Conservation (phyloP, 2,888 invertebrate species). For the Andrena bicolor region DNA sequence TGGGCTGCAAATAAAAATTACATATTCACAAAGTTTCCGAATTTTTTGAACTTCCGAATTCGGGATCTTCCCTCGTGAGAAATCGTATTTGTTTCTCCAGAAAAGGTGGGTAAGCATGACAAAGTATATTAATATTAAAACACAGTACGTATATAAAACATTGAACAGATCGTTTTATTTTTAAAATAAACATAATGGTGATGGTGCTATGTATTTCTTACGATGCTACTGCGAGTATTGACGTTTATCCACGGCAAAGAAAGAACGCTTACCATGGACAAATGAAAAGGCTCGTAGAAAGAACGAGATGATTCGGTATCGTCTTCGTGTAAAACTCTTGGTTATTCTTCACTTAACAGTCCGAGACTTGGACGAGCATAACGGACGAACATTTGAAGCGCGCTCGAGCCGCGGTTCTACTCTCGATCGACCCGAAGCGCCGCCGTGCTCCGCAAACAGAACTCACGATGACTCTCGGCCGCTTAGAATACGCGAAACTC, state of each 20-base stretch:
- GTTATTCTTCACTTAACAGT: not conserved
- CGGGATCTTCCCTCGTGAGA: no score
- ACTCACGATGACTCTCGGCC: not conserved
- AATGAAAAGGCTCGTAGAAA: slow-evolving; percentile 4
- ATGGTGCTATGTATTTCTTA: slow-evolving; percentile 8
- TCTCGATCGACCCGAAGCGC: not conserved
- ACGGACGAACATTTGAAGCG: not conserved
- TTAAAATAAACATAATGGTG: slow-evolving; percentile 34
- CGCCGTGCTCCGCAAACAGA: not conserved
- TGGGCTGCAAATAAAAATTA: no score
- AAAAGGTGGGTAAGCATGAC: no score
- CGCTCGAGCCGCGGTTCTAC: not conserved
- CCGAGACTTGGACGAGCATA: not conserved
- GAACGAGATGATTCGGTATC: not conserved
- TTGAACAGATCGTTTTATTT: slow-evolving; percentile 31
- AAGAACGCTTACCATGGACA: not conserved
- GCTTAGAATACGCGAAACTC: not conserved
- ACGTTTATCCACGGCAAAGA: slow-evolving; percentile 1
- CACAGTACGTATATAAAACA: slow-evolving; percentile 17
- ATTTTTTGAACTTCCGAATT: no score
- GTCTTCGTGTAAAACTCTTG: not conserved
- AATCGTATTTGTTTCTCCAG: no score
- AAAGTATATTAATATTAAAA: not conserved
- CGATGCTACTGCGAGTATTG: slow-evolving; percentile 1
- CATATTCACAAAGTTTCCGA: no score